Base-by-base conservation (phyloP, 2,113 vertebrate genomes). In the Rhabdomys dilectus region DNA sequence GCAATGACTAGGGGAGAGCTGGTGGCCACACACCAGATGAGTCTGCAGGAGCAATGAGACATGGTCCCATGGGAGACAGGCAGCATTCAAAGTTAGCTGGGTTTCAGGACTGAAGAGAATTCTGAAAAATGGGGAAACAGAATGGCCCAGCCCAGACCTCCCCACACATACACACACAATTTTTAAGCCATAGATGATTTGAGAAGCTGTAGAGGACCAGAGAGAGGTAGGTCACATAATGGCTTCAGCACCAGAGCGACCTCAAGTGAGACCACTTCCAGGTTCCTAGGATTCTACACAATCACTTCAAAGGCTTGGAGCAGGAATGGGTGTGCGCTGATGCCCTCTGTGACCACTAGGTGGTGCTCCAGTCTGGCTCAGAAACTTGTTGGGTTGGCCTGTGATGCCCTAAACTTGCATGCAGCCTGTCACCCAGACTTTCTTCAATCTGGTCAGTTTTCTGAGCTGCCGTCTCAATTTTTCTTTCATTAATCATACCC, bases 401-500 rank as follows among this genome's bases (percentile, higher is more conserved):
- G 29, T 0, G 36, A 82, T 19, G 36, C 0, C 39, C 72, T 36
- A 15, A 85, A 93, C 68, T 89, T 42, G 31, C 24, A 64, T 24
- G 26, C 78, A 62, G 85, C 81, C 34, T 39, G 0, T 96, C 92
- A 51, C 48, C 53, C 76, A 7, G 78, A 96, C 88, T 78, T 91
- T 93, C 68, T 91, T 68, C 97, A 95, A 60, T 81, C 29, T 51
- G 12, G 76, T 96, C 42, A 39, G 22, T 85, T 93, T 60, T 92
- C 95, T 90, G 66, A 36, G 73, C 34, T 94, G 97, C 97, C 64
- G 17, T 95, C 89, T 97, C 95, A 97, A 85, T 89, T 96, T 97
- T 94, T 62, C 64, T 91, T 48, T 92, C 94, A 97, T 97, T 96
- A 97, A 97, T 77, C 88, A 91, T 89, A 89, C 95, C 88, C n/a